A percentile compares a stretch with the other conserved stretches of the same genome.
Conservation (phyloP, 2,888 invertebrate genomes). For the Orchesellides sinensis region DNA sequence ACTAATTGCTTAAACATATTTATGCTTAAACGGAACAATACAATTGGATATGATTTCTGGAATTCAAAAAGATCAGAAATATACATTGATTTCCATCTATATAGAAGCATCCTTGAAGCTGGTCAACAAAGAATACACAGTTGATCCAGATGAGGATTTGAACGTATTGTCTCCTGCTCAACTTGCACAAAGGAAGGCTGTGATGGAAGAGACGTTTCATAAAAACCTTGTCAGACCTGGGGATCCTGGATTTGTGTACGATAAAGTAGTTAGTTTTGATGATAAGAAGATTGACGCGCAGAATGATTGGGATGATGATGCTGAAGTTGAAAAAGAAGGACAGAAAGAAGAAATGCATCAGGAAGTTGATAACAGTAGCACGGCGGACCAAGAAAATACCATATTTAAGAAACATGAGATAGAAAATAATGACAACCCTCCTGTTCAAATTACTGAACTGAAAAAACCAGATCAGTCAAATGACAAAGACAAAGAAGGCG, state of each 20-base stretch:
- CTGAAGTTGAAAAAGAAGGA: background rate
- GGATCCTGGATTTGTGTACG: constrained; percentile 78
- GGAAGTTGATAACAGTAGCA: background rate
- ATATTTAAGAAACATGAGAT: background rate
- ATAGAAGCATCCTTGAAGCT: constrained; percentile 77
- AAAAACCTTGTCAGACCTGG: constrained; percentile 77
- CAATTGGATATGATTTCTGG: background rate
- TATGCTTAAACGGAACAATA: too few species aligned
- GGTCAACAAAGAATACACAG: constrained; percentile 76
- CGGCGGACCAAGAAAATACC: background rate
- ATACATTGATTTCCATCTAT: too few species aligned
- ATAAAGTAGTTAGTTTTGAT: constrained; percentile 78
- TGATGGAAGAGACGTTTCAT: constrained; percentile 78
- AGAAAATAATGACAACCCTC: too few species aligned
- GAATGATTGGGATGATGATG: constrained; percentile 12
- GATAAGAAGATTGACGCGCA: constrained; percentile 74
- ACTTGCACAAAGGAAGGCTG: constrained; percentile 78
- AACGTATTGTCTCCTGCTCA: constrained; percentile 78
- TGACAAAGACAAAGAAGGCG: background rate
- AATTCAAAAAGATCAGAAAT: too few species aligned
- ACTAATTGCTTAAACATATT: too few species aligned
- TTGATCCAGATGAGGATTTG: constrained; percentile 78
- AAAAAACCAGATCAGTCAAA: background rate
- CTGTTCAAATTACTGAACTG: background rate
- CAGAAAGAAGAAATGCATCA: constrained; percentile 59